phyloP scores from a whole-genome alignment of 2,888 invertebrate genomes.

The Papilio demoleus region DNA sequence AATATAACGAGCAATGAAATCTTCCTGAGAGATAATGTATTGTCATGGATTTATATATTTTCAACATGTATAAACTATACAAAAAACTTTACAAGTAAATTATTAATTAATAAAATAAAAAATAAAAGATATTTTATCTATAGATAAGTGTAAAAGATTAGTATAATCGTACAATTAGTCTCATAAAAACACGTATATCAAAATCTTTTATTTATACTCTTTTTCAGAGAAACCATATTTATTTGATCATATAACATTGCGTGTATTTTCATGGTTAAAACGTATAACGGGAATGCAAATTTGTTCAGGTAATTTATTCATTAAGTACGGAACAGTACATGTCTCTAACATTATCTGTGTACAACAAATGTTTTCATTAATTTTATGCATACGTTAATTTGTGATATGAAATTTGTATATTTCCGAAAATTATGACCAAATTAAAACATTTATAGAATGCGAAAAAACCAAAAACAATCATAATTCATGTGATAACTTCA shows the following conservation, averaged over 20 bases:
- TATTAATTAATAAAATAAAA: no score
- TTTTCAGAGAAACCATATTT: background rate
- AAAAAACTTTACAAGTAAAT: no score
- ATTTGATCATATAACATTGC: constrained; percentile 8
- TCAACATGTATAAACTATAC: no score
- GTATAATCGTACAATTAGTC: no score
- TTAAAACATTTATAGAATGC: background rate
- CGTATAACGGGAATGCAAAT: constrained; percentile 22
- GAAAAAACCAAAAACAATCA: background rate
- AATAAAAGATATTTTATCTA: no score
- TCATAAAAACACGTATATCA: background rate
- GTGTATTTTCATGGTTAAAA: constrained; percentile 1
- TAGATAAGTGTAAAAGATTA: no score
- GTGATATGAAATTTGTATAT: constrained; percentile 1
- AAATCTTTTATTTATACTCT: background rate
- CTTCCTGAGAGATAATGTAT: background rate
- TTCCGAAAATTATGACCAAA: background rate
- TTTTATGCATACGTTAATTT: background rate
- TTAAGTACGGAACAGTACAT: constrained; percentile 22
- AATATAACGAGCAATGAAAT: constrained; percentile 13
- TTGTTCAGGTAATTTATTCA: constrained; percentile 36
- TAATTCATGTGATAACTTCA: background rate
- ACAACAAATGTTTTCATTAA: constrained; percentile 16
- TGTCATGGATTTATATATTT: background rate
- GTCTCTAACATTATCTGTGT: constrained; percentile 20